These are phyloP conservation scores for Bolinopsis microptera DNA, from an alignment of 37 sponge, comb jelly and placozoan species.

Conservation along the genomic window DNA sequence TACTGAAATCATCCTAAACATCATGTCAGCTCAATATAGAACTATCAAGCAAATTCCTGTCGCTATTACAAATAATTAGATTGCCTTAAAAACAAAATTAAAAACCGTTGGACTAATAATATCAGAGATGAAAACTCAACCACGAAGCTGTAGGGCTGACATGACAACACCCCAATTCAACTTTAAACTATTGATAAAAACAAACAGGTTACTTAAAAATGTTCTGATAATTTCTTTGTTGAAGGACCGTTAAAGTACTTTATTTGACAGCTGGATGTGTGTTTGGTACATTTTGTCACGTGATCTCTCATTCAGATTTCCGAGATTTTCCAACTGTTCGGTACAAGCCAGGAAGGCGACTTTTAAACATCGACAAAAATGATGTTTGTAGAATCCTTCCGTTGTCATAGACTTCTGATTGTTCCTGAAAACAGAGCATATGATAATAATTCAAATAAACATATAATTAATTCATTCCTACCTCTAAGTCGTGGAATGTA, in stretches of 20 bases:
- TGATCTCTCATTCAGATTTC: not conserved
- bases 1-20: too few species aligned
- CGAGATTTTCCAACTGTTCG: not conserved
- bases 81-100: not conserved
- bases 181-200: not conserved
- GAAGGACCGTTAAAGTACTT: too few species aligned
- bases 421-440: not conserved
- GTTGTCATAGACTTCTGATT: slow-evolving; percentile 55
- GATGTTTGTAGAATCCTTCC: not conserved
- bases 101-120: too few species aligned
- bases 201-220: not conserved
- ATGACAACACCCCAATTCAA: not conserved
- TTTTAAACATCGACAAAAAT: slow-evolving; percentile 11
- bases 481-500: too few species aligned
- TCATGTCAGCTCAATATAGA: not conserved
- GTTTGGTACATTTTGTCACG: too few species aligned
- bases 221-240: not conserved
- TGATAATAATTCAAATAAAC: not conserved
- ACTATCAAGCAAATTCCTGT: not conserved
- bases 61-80: not conserved
- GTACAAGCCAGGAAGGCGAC: not conserved
- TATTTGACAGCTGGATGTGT: too few species aligned
- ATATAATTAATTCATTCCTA: not conserved
- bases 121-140: too few species aligned
- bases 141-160: too few species aligned